Evolutionary conservation across 2,888 invertebrate genomes (phyloP), one percentile per base, ranked within the genome.

Genomic region (Portevinia maculata): DNA sequence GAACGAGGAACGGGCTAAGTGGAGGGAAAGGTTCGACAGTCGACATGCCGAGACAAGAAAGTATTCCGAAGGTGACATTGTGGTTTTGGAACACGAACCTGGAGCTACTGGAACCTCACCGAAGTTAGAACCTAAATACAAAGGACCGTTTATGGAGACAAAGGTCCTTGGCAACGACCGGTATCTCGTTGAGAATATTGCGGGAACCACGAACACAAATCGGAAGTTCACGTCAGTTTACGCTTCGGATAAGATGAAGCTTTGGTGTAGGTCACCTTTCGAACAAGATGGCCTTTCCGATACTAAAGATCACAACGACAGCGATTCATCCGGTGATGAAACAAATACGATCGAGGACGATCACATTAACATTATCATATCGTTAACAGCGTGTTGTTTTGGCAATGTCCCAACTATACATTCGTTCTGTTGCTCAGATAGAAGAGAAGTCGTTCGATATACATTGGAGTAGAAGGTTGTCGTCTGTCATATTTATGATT

Each of bases 211-310:
- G 37, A 34, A 53, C 32, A 53, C 53, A 11, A 34, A 32, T 3
- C 34, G 32, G 24, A 55, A 11, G 24, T 57, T 57, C 3, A 37
- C 21, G 9, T 28, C 59, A 15, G 59, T 59, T 11, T 30, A 28
- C 15, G 41, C 13, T 41, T 59, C 59, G 41, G 59, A 50, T 50
- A 64, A 39, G 24, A 24, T 64, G 17, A 50, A 64, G 13, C 87
- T 85, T 86, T 85, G 60, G 84, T 62, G 87, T 87, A 87, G 85
- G 39, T 9, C 21, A 24, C 37, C 41, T 11, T 57, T 46, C 15
- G 19, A 53, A 9, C 1, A 21, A 15, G 30, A 17, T 48, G 34
- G 34, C 9, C 11, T 53, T 2, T 44, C 41, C 9, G 28, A 48
- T 24, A 48, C 24, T 30, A 13, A 57, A 13, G 69, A 59, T 8